These are phyloP conservation scores for Neosalanx taihuensis DNA, from an alignment of 2,797 vertebrate genomes.

Conservation along the genomic window DNA sequence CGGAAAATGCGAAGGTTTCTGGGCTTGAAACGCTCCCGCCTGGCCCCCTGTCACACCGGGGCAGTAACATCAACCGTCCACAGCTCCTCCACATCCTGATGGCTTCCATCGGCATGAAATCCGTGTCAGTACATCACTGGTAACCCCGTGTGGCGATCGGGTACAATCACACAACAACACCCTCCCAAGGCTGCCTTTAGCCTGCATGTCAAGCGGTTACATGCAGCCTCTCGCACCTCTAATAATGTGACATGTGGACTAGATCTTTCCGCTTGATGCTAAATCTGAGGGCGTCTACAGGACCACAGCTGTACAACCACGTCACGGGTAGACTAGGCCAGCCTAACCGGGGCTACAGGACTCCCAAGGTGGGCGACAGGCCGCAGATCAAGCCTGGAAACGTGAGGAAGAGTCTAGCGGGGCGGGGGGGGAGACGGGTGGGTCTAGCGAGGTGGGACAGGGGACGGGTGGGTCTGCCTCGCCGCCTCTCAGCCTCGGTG, in stretches of 20 bases:
- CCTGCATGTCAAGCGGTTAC: background rate
- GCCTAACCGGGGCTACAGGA: too few species aligned
- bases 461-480: background rate
- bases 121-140: too few species aligned
- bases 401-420: conserved; percentile 42
- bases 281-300: background rate
- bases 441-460: too few species aligned
- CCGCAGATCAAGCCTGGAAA: conserved; percentile 70
- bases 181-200: background rate
- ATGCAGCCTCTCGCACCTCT: background rate
- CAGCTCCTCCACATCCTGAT: too few species aligned
- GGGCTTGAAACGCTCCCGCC: too few species aligned
- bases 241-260: background rate
- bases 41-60: too few species aligned
- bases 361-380: conserved; percentile 55
- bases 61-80: too few species aligned
- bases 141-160: too few species aligned
- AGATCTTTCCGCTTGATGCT: background rate
- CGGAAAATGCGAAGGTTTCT: too few species aligned
- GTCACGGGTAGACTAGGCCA: background rate
- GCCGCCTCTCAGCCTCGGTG: conserved; percentile 1
- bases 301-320: background rate
- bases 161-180: too few species aligned
- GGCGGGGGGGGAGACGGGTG: too few species aligned
- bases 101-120: too few species aligned